These are phyloP conservation scores for Syritta pipiens DNA, from an alignment of 2,888 invertebrate genomes.

Conservation along the genomic window DNA sequence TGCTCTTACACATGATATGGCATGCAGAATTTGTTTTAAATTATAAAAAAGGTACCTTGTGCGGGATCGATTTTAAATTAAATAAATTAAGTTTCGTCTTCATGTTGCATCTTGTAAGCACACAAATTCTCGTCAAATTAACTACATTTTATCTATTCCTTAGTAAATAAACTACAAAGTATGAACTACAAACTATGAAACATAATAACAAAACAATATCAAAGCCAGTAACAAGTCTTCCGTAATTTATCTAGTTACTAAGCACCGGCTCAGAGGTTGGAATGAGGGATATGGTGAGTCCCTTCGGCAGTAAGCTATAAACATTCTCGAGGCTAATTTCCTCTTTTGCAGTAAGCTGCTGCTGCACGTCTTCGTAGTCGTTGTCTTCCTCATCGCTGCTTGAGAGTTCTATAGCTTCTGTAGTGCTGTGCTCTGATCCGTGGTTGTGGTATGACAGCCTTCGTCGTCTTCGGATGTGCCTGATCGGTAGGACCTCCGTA, in stretches of 20 bases:
- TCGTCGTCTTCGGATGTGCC: conserved; percentile 67
- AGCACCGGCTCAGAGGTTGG: conserved; percentile 20
- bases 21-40: conserved; percentile 51
- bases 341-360: no score
- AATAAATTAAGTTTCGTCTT: conserved; percentile 56
- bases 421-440: conserved; percentile 28
- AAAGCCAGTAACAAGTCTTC: neutral
- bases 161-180: conserved; percentile 13
- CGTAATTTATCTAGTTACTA: conserved; percentile 32
- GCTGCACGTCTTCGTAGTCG: neutral
- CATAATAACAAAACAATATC: conserved; percentile 38
- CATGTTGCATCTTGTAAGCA: neutral
- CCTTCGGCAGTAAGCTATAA: conserved; percentile 71
- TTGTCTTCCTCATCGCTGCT: conserved; percentile 60
- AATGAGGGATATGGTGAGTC: conserved; percentile 73
- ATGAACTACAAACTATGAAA: conserved; percentile 49
- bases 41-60: conserved; percentile 57
- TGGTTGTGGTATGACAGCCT: conserved; percentile 71
- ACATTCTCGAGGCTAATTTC: conserved; percentile 63
- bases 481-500: conserved; percentile 77
- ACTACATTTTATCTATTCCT: no score
- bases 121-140: no score
- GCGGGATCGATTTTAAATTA: conserved; percentile 25
- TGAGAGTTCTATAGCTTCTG: conserved; percentile 68
- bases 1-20: conserved; percentile 51